A percentile compares a stretch with the other conserved stretches of the same genome.
phyloP scores from a whole-genome alignment of 2,888 invertebrate species.

The Parnassius glacialis region DNA sequence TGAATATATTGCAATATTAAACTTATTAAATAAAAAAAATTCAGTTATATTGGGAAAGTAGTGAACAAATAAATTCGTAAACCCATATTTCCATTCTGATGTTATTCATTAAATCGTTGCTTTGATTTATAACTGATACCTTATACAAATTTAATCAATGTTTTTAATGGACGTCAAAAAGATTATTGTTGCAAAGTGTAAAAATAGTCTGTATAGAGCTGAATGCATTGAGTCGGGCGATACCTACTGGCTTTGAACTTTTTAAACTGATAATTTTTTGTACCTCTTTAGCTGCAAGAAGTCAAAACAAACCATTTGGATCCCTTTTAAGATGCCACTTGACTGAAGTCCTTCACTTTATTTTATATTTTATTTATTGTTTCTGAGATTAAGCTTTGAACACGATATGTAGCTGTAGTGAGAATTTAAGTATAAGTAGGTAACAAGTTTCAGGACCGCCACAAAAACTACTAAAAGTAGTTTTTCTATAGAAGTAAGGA shows the following conservation, averaged over 20 bases:
- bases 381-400: conserved; percentile 16
- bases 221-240: conserved; percentile 4
- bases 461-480: neutral
- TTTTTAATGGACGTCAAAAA: too few relatives aligned
- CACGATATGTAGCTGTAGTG: neutral
- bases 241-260: conserved; percentile 60
- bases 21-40: too few relatives aligned
- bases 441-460: neutral
- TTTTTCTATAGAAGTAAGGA: too few relatives aligned
- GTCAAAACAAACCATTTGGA: conserved; percentile 79
- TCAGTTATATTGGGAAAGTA: too few relatives aligned
- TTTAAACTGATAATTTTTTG: conserved; percentile 62
- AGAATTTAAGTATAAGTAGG: neutral
- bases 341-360: conserved; percentile 54
- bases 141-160: too few relatives aligned
- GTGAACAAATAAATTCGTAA: too few relatives aligned
- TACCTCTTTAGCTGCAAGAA: conserved; percentile 58
- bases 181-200: conserved; percentile 10
- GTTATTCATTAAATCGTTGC: too few relatives aligned
- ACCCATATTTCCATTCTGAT: too few relatives aligned
- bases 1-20: too few relatives aligned
- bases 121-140: too few relatives aligned
- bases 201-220: conserved; percentile 4
- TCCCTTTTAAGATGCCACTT: conserved; percentile 65
- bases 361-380: conserved; percentile 67